Conservation (phyloP, 2,113 vertebrate species). For the Xenopus tropicalis region DNA sequence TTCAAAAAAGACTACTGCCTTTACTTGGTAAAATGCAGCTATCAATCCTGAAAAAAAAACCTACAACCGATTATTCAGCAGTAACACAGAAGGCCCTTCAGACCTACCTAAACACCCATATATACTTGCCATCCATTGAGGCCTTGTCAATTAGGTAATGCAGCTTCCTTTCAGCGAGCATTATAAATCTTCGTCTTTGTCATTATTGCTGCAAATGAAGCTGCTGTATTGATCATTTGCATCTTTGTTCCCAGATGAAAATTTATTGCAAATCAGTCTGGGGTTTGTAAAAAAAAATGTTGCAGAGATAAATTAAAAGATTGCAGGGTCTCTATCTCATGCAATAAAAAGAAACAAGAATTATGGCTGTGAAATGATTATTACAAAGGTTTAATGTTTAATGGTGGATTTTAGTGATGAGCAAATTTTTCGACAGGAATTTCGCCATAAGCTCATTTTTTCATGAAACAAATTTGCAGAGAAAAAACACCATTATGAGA, state of each 20-base stretch:
- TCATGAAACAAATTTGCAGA: too few relatives aligned
- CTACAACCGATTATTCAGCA: conserved; percentile 33
- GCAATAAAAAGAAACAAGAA: conserved; percentile 53
- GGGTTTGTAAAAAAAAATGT: conserved; percentile 40
- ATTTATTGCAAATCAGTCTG: conserved; percentile 33
- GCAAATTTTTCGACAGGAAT: too few relatives aligned
- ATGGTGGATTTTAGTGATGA: too few relatives aligned
- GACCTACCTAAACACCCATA: conserved; percentile 44
- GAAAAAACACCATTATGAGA: too few relatives aligned
- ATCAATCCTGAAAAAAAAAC: conserved; percentile 15
- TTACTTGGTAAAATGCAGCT: conserved; percentile 10
- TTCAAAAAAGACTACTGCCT: background rate
- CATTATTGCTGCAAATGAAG: conserved; percentile 47
- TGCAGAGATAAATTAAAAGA: conserved; percentile 45
- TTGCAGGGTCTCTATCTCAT: conserved; percentile 9
- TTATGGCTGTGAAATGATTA: conserved; percentile 45
- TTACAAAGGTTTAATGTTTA: conserved; percentile 39
- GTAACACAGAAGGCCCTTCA: conserved; percentile 43
- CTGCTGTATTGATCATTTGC: conserved; percentile 54
- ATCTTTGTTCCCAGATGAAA: conserved; percentile 44
- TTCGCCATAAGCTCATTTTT: too few relatives aligned
- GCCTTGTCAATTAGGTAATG: conserved; percentile 50
- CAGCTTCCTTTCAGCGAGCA: conserved; percentile 26
- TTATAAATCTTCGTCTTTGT: conserved; percentile 51
- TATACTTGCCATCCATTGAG: conserved; percentile 37